These are phyloP conservation scores for Peromyscus leucopus DNA, from an alignment of 2,113 vertebrate genomes.

Conservation along the genomic window DNA sequence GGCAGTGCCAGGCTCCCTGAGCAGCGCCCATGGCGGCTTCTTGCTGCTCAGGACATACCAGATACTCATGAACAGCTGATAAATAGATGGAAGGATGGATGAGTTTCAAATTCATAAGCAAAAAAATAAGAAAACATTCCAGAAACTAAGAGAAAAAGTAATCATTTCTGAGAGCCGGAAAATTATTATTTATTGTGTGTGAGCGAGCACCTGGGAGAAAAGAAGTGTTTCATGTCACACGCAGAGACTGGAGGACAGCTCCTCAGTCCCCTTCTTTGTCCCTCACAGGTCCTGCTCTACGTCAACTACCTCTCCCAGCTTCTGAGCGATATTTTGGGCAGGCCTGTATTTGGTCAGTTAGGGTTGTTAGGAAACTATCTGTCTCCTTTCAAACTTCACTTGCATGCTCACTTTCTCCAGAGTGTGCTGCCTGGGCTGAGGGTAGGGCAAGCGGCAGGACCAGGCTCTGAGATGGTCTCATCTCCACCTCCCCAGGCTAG, in stretches of 20 bases:
- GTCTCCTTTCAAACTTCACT: neutral
- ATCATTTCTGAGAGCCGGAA: neutral
- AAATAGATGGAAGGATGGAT: neutral
- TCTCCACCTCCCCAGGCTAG: neutral
- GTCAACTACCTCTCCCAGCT: neutral
- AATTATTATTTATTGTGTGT: neutral
- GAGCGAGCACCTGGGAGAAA: neutral
- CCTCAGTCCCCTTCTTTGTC: neutral
- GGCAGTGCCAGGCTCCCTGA: neutral
- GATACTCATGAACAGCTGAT: neutral
- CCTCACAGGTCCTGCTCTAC: neutral
- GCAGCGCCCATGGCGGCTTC: neutral
- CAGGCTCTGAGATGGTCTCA: neutral
- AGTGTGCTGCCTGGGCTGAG: neutral
- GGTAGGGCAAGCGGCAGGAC: neutral
- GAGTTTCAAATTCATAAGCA: neutral
- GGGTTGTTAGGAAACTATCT: neutral
- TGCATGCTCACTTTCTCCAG: neutral
- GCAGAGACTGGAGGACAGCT: neutral
- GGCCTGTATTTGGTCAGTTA: neutral
- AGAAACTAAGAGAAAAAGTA: neutral
- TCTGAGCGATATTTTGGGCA: neutral
- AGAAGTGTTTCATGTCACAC: fast-evolving
- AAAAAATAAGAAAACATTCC: neutral
- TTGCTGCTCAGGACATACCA: neutral